Conservation (phyloP, 2,797 vertebrate species). For the Scyliorhinus canicula region DNA sequence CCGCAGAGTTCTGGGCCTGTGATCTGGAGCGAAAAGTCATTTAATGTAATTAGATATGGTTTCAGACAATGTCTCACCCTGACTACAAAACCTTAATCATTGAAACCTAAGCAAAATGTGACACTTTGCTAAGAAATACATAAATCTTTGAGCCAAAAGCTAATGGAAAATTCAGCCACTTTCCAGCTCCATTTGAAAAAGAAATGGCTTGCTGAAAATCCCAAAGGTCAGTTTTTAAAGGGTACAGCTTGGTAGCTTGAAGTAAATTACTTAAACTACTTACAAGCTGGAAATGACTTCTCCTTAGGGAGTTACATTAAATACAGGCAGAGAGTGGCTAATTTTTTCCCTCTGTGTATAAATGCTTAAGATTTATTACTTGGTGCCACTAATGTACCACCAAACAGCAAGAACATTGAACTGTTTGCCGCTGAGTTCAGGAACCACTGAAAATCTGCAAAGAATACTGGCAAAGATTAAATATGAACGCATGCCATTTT, state of each 20-base stretch:
- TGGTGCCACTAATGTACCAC: neutral
- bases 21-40: neutral
- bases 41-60: neutral
- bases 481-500: neutral
- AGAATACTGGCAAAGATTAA: slow-evolving; percentile 14
- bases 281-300: neutral
- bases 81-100: neutral
- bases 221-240: slow-evolving; percentile 24
- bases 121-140: neutral
- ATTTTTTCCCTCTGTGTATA: neutral
- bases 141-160: neutral
- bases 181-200: neutral
- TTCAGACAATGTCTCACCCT: neutral
- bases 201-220: slow-evolving; percentile 8
- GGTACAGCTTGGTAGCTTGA: neutral
- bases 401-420: neutral
- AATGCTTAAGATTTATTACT: slow-evolving; percentile 10
- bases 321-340: neutral
- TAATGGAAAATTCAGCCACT: neutral
- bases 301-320: slow-evolving; percentile 10
- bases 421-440: neutral
- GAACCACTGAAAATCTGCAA: neutral
- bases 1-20: neutral
- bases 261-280: neutral
- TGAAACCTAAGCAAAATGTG: slow-evolving; percentile 8